Evolutionary conservation across 1,140 invertebrate species (phyloP), one percentile per base, ranked within the genome.

Genomic region (Stenopsyche tienmushanensis): DNA sequence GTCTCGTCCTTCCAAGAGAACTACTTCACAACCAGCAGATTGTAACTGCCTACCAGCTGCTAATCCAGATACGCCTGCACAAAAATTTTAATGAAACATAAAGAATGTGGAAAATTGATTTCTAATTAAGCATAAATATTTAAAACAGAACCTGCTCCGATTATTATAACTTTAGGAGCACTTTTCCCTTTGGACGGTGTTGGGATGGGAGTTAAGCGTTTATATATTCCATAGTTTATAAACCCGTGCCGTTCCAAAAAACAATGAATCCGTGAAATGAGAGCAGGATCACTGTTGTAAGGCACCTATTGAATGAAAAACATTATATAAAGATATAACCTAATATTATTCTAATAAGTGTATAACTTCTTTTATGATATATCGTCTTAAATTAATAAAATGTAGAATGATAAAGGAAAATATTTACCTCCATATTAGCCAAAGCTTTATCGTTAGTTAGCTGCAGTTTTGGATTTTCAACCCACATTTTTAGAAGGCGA

Each of bases 211-310:
- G 91, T 92, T 1, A 93, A 74, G 54, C 93, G 82, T 77, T 97
- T 95, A 76, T 95, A 99, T 20, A 98, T 89, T 0, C 97, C 97
- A 86, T 96, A 99, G 81, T 99, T 99, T 50, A 99, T 98, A 72
- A 94, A 97, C 5, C 97, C 96, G 80, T 98, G 94, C 63, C 97
- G 84, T 73, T 99, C 93, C 7, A 99, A 81, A 77, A 94, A 99
- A 0, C 91, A 89, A 82, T 96, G 94, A 53, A 96, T 86, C 71
- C 96, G 83, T 72, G 87, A 84, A 2, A 97, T 85, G 1, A 99
- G 77, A 5, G 86, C 84, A 21, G 86, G 85, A 81, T 98, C 94
- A 77, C 91, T 95, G 76, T 97, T 96, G 72, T 94, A 98, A 0
- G 94, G 93, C 13, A 90, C 81, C 78, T 80, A 74, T 7, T 13